Evolutionary conservation across 1,140 invertebrate species (phyloP).

Genomic region (Akabosia matsudoensis): DNA sequence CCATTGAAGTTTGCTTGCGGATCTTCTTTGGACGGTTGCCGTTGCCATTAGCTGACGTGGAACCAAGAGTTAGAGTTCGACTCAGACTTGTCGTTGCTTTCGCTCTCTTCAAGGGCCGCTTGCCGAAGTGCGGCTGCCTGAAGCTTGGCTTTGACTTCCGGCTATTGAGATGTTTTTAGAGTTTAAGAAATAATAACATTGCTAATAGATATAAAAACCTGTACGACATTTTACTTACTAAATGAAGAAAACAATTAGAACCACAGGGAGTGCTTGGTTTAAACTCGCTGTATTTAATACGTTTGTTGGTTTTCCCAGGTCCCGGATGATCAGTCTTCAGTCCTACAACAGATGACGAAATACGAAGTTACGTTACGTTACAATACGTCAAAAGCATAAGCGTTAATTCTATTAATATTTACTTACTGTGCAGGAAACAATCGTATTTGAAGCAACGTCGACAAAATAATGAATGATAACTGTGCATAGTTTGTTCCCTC

Average conservation of each 20-base stretch:
- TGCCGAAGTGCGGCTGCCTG: constrained; percentile 3
- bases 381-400: not conserved
- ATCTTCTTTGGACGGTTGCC: constrained; percentile 53
- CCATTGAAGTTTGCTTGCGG: constrained; percentile 67
- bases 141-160: constrained; percentile 1
- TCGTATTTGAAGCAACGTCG: constrained; percentile 97
- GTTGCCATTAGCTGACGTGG: constrained; percentile 31
- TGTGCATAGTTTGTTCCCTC: constrained; percentile 93
- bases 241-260: constrained; percentile 79
- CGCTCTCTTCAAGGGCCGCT: not conserved
- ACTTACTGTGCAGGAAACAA: constrained; percentile 91
- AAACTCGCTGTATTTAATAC: constrained; percentile 77
- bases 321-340: constrained; percentile 86
- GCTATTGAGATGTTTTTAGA: too few relatives aligned
- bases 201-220: not conserved
- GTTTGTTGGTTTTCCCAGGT: constrained; percentile 74
- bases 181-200: not conserved
- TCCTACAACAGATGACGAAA: constrained; percentile 49
- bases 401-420: constrained; percentile 19
- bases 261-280: constrained; percentile 83
- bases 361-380: not conserved
- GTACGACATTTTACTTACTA: constrained; percentile 58
- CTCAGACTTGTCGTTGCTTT: not conserved
- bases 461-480: constrained; percentile 94
- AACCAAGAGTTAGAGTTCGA: not conserved